Conservation (phyloP, 2,797 vertebrate genomes). For the Eurystomus glaucurus region DNA sequence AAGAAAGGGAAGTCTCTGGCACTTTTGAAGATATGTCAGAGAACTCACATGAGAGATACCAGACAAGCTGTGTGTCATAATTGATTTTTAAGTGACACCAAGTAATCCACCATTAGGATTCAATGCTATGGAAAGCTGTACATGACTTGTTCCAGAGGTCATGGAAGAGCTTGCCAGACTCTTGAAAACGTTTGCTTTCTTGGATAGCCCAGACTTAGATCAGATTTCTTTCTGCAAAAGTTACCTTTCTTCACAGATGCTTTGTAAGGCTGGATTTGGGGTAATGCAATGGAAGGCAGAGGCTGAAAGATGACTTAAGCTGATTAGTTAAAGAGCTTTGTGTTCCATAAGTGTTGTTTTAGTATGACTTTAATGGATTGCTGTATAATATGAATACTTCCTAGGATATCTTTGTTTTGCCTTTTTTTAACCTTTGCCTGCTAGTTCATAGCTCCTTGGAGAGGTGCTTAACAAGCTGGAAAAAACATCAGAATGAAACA, state of each 20-base stretch:
- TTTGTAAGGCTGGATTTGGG: not conserved
- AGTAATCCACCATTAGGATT: not conserved
- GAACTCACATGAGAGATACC: not conserved
- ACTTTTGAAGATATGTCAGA: not conserved
- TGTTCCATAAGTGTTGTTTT: not conserved
- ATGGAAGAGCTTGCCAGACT: fast-evolving
- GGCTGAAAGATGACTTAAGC: not conserved
- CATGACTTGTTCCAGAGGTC: not conserved
- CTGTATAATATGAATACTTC: not conserved
- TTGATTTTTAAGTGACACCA: not conserved
- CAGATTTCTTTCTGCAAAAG: not conserved
- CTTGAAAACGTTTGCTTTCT: not conserved
- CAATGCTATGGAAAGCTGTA: not conserved
- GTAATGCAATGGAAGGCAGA: not conserved
- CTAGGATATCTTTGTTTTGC: not conserved
- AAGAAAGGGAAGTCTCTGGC: not conserved
- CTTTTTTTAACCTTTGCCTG: not conserved
- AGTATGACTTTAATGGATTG: not conserved
- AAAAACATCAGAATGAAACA: not conserved
- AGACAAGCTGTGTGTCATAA: not conserved
- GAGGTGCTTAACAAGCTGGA: not conserved
- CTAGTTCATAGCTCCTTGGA: slow-evolving; percentile 9
- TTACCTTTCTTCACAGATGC: not conserved
- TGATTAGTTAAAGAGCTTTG: not conserved
- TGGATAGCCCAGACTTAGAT: not conserved